Evolutionary conservation across 1,140 invertebrate genomes (phyloP), one percentile per base, ranked within the genome.

Genomic region (Cheumatopsyche charites): DNA sequence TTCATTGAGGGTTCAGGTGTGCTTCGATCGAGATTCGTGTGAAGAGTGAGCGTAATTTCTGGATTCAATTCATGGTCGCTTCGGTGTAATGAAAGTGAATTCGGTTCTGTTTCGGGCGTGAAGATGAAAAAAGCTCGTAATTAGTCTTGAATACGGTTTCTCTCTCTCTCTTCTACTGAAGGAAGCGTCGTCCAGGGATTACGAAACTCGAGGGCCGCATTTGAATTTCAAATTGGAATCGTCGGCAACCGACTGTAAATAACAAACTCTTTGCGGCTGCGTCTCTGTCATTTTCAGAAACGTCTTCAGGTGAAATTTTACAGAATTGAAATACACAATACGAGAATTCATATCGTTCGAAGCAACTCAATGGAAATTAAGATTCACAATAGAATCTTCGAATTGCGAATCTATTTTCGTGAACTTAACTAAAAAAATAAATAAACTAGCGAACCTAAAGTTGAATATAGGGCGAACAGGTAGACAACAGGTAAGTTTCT

Each of bases 151-250:
- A 19, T 15, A 17, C 47, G 1, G 19, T 13, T 13, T 47, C 47
- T 13, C 45, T 47, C 47, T 52, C 47, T 52, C n/a, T n/a, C n/a
- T n/a, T n/a, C n/a, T n/a, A 15, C 47, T 7, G 19, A 17, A 52
- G 47, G 47, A 52, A 52, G 47, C 47, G 47, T 19, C 47, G 15
- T 15, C 9, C 47, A 52, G 47, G 47, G 47, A 52, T 52, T 52
- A 52, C 47, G 47, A 52, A 52, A 52, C 47, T 52, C 47, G n/a
- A 52, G 47, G 47, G 47, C 7, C 47, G 9, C 9, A 52, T 52
- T 52, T 52, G 47, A 52, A 52, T 17, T 52, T 52, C 47, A 52
- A 52, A 52, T 52, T 52, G 15, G 47, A 19, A 19, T 9, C 7
- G 47, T 7, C 9, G 29, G 47, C 47, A 19, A 19, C 19, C 15